Base-by-base conservation (phyloP, 2,797 vertebrate genomes). In the Silurus lanzhouensis region DNA sequence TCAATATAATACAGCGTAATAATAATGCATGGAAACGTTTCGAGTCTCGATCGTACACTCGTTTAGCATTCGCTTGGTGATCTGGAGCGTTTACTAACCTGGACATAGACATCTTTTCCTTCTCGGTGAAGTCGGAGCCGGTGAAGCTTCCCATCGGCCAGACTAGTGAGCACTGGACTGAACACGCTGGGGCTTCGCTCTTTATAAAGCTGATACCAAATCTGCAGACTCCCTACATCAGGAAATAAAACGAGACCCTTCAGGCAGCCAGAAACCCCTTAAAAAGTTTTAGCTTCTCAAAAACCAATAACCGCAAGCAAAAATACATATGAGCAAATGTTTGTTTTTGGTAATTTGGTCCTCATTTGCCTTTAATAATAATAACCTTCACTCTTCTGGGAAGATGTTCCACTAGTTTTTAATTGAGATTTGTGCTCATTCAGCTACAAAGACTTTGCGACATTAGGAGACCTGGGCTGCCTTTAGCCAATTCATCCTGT, bases 221-320 rank as follows among this genome's bases (percentile, higher is more conserved):
- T 95, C 88, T 97, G 96, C 90, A 97, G 94, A 90, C 96, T 97
- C 91, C 97, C 97, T 97, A 93, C 12, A 76, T 55, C n/a, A 68
- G 3, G 25, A 38, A 68, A 80, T 22, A n/a, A 67, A 46, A 8
- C 1, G 3, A 58, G 3, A 58, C 55, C 31, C 15, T 25, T 25
- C 71, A 52, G n/a, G 22, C 19, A 55, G n/a, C 52, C 6, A 22
- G 74, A 57, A 58, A 57, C 58, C 74, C 5, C n/a, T 55, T 75
- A 25, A 52, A 25, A 74, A 25, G 31, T 74, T 14, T n/a, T 12
- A 74, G 13, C 15, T 15, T 74, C 72, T 55, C 27, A 75, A 57
- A 75, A 27, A 57, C 19, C 72, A 57, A 75, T 2, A 25, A 75
- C 17, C 19, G n/a, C n/a, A 27, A 60, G 17, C 17, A 58, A 38